Evolutionary conservation across 2,888 invertebrate genomes (phyloP).

Genomic region (Carterocephalus palaemon): DNA sequence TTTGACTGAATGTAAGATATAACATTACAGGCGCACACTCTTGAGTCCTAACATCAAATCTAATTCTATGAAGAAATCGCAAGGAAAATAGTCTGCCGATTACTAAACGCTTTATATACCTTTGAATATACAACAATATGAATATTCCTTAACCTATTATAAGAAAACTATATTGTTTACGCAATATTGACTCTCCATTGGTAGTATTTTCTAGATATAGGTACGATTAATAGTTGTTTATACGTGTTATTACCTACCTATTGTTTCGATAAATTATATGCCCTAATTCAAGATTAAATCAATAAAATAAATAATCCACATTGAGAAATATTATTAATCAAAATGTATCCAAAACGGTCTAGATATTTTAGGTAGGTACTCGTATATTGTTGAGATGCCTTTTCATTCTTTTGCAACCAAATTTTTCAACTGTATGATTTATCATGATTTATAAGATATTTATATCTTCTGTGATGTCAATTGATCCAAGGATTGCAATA

Average conservation of each 20-base stretch:
- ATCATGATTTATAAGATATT: too few species aligned
- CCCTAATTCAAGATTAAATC: slow-evolving; percentile 27
- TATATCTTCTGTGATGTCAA: too few species aligned
- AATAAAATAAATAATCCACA: slow-evolving; percentile 30
- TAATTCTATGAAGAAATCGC: slow-evolving; percentile 14
- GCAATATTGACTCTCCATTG: slow-evolving; percentile 47
- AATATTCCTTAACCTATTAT: slow-evolving; percentile 11
- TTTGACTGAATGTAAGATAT: too few species aligned
- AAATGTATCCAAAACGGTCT: too few species aligned
- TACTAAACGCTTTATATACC: slow-evolving; percentile 20
- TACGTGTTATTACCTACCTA: slow-evolving; percentile 12
- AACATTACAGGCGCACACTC: slow-evolving; percentile 9
- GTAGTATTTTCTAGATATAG: slow-evolving; percentile 28
- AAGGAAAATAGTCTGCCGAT: slow-evolving; percentile 20
- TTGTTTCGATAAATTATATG: slow-evolving; percentile 19
- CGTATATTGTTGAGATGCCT: too few species aligned
- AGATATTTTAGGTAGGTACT: too few species aligned
- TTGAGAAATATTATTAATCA: slow-evolving; percentile 7
- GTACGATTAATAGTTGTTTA: slow-evolving; percentile 12
- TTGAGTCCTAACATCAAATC: slow-evolving; percentile 13
- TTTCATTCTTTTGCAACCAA: too few species aligned
- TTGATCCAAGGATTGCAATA: too few species aligned
- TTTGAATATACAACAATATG: slow-evolving; percentile 16
- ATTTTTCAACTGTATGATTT: not conserved
- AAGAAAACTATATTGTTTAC: slow-evolving; percentile 18